phyloP scores from a whole-genome alignment of 2,797 vertebrate species.

The Microcaecilia unicolor region DNA sequence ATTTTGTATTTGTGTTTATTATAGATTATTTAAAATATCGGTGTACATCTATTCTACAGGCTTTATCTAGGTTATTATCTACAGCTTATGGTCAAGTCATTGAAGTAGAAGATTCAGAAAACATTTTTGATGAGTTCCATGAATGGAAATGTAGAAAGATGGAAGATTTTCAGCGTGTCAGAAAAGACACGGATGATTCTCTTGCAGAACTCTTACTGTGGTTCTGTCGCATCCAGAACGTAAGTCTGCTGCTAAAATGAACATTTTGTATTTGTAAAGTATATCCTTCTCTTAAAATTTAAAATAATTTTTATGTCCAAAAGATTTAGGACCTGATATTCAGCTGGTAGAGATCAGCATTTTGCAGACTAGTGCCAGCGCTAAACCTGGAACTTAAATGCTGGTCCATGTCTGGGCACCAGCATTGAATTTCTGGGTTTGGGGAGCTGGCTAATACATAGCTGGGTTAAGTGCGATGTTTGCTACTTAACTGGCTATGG shows the following conservation, averaged over 20 bases:
- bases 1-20: not conserved
- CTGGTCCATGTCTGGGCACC: no score
- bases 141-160: slow-evolving; percentile 46
- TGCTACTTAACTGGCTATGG: no score
- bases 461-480: no score
- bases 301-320: no score
- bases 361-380: no score
- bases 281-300: no score
- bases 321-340: no score
- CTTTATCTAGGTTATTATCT: slow-evolving; percentile 34
- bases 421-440: no score
- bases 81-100: slow-evolving; percentile 25
- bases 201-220: slow-evolving; percentile 39
- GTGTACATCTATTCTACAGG: slow-evolving; percentile 17
- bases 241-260: slow-evolving; percentile 16
- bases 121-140: slow-evolving; percentile 46
- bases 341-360: no score
- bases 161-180: slow-evolving; percentile 40
- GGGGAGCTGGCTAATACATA: no score
- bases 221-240: slow-evolving; percentile 44
- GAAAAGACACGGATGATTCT: slow-evolving; percentile 40
- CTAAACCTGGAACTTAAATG: no score
- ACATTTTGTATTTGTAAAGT: not conserved
- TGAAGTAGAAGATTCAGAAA: slow-evolving; percentile 28
- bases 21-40: no score